A percentile compares a stretch with the other conserved stretches of the same genome.
These are phyloP conservation scores for Macrosteles quadrilineatus DNA, from an alignment of 1,140 invertebrate genomes.

Conservation along the genomic window DNA sequence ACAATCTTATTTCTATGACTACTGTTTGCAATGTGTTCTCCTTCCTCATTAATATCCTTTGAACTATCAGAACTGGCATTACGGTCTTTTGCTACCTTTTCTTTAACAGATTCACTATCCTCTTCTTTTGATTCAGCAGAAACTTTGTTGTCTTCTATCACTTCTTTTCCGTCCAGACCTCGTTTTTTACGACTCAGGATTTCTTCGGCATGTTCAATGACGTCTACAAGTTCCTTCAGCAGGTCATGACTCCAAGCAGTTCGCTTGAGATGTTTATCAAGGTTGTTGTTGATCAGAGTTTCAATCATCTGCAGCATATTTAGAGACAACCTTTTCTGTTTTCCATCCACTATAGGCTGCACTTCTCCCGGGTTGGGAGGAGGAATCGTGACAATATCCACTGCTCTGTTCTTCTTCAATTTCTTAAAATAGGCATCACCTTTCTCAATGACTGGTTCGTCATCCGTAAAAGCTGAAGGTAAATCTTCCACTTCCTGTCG, in stretches of 20 bases:
- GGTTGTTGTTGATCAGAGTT: not conserved
- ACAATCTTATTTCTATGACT: no score
- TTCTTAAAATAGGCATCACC: not conserved
- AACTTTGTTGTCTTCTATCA: no score
- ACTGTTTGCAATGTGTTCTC: no score
- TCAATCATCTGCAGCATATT: constrained; percentile 3
- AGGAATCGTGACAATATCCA: constrained; percentile 18
- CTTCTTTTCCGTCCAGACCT: not conserved
- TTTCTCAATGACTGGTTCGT: not conserved
- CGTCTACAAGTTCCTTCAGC: not conserved
- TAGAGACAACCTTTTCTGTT: not conserved
- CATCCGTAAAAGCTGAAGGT: constrained; percentile 14
- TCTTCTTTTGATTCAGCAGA: no score
- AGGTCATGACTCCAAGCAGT: not conserved
- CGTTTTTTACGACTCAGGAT: not conserved
- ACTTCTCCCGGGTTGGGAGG: not conserved
- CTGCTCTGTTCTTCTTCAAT: not conserved
- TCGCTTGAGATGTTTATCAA: not conserved
- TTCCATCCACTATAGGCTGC: not conserved
- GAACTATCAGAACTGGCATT: no score
- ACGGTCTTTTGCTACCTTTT: no score
- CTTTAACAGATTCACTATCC: no score
- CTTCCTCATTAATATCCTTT: no score
- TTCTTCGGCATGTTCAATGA: constrained; percentile 2
- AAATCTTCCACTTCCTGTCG: not conserved